phyloP scores from a whole-genome alignment of 2,888 invertebrate genomes.

The Pycnomerus fuliginosus region DNA sequence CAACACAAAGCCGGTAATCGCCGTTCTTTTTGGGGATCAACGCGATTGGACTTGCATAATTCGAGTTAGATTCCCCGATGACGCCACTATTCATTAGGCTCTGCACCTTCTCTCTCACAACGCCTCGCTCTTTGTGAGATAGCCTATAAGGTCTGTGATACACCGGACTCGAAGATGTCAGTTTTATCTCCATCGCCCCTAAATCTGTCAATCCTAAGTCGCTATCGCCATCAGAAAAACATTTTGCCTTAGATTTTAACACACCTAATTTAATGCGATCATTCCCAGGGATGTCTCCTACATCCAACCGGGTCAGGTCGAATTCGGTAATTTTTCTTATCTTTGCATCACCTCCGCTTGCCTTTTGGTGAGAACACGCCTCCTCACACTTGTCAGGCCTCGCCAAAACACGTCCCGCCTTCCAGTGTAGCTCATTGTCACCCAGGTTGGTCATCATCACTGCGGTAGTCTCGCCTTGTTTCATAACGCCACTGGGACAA shows the following conservation, averaged over 20 bases:
- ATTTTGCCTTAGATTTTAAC: neutral
- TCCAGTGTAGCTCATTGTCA: neutral
- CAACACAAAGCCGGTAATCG: too few relatives aligned
- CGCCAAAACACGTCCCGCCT: slow-evolving; percentile 1
- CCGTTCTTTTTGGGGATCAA: slow-evolving; percentile 15
- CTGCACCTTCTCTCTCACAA: slow-evolving; percentile 15
- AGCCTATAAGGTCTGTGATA: slow-evolving; percentile 15
- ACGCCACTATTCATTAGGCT: slow-evolving; percentile 13
- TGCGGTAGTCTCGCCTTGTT: neutral
- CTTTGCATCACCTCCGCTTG: slow-evolving; percentile 1
- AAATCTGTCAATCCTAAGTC: too few relatives aligned
- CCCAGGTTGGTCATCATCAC: neutral
- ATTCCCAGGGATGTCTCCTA: neutral
- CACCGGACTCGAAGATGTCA: slow-evolving; percentile 17
- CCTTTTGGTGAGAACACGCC: neutral
- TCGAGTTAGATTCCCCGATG: slow-evolving; percentile 16
- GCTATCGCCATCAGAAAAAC: slow-evolving; percentile 8
- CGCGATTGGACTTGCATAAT: slow-evolving; percentile 13
- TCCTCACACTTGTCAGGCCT: neutral
- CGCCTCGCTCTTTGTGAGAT: slow-evolving; percentile 13
- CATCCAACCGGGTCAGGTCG: neutral
- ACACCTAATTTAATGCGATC: neutral
- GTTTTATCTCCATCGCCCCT: too few relatives aligned
- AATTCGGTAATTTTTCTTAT: too few relatives aligned
- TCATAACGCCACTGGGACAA: neutral